phyloP scores from a whole-genome alignment of 2,888 invertebrate species.

The Teleiodes luculella region DNA sequence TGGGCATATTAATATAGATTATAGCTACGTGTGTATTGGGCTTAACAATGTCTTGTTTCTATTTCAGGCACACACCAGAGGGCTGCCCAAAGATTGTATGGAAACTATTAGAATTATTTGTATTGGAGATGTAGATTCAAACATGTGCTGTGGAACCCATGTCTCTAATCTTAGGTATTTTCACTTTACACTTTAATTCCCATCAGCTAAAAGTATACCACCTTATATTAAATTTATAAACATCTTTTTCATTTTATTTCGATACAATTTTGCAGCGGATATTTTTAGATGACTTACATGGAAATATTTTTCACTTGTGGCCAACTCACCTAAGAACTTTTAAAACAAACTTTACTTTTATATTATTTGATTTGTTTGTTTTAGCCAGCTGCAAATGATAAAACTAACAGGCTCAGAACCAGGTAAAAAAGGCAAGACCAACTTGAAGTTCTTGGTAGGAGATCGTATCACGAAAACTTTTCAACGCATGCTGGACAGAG shows the following conservation, averaged over 20 bases:
- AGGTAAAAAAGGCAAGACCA: constrained; percentile 83
- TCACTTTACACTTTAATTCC: neutral
- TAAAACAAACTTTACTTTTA: neutral
- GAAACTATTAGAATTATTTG: constrained; percentile 87
- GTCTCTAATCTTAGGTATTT: constrained; percentile 83
- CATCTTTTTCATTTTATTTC: no score
- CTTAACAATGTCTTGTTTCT: no score
- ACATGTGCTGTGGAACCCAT: constrained; percentile 94
- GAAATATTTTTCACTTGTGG: no score
- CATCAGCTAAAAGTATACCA: no score
- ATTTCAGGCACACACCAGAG: constrained; percentile 81
- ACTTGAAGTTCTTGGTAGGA: constrained; percentile 86
- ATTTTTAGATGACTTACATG: no score
- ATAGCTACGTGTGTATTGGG: no score
- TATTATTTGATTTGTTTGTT: neutral
- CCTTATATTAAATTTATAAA: no score
- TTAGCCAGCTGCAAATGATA: constrained; percentile 81
- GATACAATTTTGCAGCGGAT: no score
- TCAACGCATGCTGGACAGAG: constrained; percentile 80
- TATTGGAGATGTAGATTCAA: constrained; percentile 87
- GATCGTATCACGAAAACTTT: constrained; percentile 82
- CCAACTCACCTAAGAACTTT: no score
- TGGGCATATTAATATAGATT: no score
- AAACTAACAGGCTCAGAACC: constrained; percentile 85
- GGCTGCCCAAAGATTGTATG: constrained; percentile 88